A percentile compares a stretch with the other conserved stretches of the same genome.
Conservation (phyloP, 2,888 invertebrate species). For the Biston betularia region DNA sequence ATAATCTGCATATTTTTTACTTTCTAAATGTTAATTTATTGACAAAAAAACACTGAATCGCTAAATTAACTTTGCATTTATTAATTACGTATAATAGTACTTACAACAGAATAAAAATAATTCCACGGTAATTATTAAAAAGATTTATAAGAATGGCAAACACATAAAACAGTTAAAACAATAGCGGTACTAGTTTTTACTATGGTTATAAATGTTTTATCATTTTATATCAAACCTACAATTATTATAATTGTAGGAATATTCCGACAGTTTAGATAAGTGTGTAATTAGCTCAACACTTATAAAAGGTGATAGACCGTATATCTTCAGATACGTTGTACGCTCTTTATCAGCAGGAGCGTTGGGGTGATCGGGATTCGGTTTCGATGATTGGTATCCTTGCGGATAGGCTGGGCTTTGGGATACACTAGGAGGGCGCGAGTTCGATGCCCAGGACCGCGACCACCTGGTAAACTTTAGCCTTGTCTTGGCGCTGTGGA, state of each 20-base stretch:
- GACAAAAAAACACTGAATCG: too few relatives aligned
- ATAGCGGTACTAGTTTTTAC: not conserved
- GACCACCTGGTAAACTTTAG: too few relatives aligned
- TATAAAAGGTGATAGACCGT: not conserved
- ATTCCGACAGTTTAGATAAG: not conserved
- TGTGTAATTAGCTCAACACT: not conserved
- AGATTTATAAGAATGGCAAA: not conserved
- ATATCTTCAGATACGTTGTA: not conserved
- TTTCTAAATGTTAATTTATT: too few relatives aligned
- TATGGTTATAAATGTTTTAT: conserved; percentile 7
- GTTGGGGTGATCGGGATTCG: too few relatives aligned
- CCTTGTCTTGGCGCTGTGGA: too few relatives aligned
- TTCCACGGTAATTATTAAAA: not conserved
- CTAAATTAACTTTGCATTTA: not conserved
- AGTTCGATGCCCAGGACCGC: too few relatives aligned
- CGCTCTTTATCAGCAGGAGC: too few relatives aligned
- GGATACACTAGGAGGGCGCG: too few relatives aligned
- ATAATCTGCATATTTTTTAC: too few relatives aligned
- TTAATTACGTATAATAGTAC: not conserved
- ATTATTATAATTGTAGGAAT: conserved; percentile 9
- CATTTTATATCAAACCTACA: conserved; percentile 4
- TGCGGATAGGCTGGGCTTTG: too few relatives aligned
- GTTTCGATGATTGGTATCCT: too few relatives aligned
- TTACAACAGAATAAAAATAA: conserved; percentile 4
- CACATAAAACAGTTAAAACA: conserved; percentile 18